Conservation (phyloP, 2,797 vertebrate species). For the Thamnophis elegans region DNA sequence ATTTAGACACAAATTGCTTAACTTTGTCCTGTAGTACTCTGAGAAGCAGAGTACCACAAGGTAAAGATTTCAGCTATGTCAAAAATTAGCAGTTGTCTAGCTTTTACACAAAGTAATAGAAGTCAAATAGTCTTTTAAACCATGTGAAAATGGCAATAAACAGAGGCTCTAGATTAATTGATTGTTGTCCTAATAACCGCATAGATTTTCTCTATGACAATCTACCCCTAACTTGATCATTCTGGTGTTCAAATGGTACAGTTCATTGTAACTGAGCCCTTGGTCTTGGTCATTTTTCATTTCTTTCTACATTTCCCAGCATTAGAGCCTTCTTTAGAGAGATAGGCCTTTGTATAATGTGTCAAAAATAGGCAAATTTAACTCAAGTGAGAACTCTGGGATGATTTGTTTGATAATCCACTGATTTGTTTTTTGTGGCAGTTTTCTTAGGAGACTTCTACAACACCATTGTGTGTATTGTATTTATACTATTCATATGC, state of each 20-base stretch:
- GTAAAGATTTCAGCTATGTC: background rate
- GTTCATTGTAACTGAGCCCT: background rate
- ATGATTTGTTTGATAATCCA: background rate
- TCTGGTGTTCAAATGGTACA: background rate
- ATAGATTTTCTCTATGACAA: background rate
- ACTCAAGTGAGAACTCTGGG: background rate
- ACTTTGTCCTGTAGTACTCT: background rate
- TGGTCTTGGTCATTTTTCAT: background rate
- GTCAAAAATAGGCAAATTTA: background rate
- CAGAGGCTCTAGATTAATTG: background rate
- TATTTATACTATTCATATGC: background rate
- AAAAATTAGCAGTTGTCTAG: background rate
- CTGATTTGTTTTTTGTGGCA: background rate
- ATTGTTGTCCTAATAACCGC: background rate
- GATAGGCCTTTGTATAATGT: background rate
- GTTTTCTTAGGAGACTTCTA: background rate
- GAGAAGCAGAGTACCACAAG: background rate
- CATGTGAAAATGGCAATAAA: background rate
- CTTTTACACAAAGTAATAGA: background rate
- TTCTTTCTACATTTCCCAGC: background rate
- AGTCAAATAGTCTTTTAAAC: background rate
- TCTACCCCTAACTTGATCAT: background rate
- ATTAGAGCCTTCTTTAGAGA: background rate
- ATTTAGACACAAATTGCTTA: background rate
- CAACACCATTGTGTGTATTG: background rate